Evolutionary conservation across 2,797 vertebrate genomes (phyloP).

Genomic region (Girardinus metallicus): DNA sequence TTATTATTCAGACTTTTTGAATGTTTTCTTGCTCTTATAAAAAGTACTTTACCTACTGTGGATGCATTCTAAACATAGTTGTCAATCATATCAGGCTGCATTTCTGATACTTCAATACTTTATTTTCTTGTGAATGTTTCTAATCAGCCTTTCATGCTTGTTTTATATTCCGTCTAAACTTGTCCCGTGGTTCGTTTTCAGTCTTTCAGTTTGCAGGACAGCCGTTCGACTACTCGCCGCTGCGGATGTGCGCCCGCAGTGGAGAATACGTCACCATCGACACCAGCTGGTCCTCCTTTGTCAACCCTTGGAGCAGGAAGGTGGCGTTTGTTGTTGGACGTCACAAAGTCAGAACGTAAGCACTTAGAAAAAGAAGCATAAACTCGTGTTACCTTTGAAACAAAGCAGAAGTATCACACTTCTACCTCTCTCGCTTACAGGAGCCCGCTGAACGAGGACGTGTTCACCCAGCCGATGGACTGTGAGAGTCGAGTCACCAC

Average conservation of each 20-base stretch:
- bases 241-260: slow-evolving; percentile 90
- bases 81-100: background rate
- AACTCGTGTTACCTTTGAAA: background rate
- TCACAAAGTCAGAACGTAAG: slow-evolving; percentile 95
- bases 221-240: slow-evolving; percentile 88
- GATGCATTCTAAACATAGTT: background rate
- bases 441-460: slow-evolving; percentile 90
- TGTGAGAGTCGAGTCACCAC: slow-evolving; percentile 75
- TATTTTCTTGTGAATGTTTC: background rate
- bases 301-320: slow-evolving; percentile 96
- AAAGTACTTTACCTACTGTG: background rate
- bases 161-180: background rate
- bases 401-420: background rate
- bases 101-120: background rate
- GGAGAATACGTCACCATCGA: slow-evolving; percentile 94
- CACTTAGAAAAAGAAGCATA: background rate
- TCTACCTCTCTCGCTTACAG: slow-evolving; percentile 58
- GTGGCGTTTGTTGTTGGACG: slow-evolving; percentile 92
- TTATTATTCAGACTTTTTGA: background rate
- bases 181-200: slow-evolving; percentile 48
- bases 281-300: slow-evolving; percentile 94
- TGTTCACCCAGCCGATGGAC: slow-evolving; percentile 81
- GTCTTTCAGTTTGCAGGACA: slow-evolving; percentile 91
- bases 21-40: background rate
- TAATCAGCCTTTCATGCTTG: background rate